Evolutionary conservation across 2,113 vertebrate genomes (phyloP).

Genomic region (Megaceryle torquata): DNA sequence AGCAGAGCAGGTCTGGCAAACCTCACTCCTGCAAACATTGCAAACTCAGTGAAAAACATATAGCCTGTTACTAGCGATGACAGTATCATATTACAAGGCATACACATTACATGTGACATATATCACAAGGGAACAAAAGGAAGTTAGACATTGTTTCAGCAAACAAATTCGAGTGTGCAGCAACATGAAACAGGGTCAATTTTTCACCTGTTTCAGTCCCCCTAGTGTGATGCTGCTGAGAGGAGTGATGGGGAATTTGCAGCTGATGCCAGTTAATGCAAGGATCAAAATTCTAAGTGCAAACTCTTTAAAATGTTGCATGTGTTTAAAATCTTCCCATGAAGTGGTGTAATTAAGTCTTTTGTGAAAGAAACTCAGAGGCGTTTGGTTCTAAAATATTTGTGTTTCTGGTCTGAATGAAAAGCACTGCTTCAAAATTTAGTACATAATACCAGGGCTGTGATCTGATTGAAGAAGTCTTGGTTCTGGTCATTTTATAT

Average conservation of each 20-base stretch:
- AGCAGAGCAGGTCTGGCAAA: background rate
- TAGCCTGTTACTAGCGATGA: fast-evolving
- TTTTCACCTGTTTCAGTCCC: background rate
- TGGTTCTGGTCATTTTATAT: background rate
- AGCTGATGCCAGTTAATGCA: background rate
- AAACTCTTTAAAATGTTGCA: background rate
- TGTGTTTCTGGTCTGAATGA: background rate
- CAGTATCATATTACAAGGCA: background rate
- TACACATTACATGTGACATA: background rate
- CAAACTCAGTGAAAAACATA: background rate
- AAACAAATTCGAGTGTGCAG: background rate
- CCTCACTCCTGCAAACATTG: background rate
- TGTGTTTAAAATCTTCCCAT: background rate
- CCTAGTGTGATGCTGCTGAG: background rate
- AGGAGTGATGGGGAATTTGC: background rate
- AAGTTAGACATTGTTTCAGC: background rate
- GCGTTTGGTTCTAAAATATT: background rate
- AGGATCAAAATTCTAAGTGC: background rate
- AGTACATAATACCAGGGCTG: background rate
- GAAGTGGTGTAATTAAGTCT: background rate
- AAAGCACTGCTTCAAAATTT: background rate
- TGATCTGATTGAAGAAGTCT: background rate
- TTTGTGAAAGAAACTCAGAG: background rate
- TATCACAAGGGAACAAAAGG: background rate
- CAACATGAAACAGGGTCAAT: background rate